Conservation (phyloP, 2,797 vertebrate genomes). For the Rhinella marina region DNA sequence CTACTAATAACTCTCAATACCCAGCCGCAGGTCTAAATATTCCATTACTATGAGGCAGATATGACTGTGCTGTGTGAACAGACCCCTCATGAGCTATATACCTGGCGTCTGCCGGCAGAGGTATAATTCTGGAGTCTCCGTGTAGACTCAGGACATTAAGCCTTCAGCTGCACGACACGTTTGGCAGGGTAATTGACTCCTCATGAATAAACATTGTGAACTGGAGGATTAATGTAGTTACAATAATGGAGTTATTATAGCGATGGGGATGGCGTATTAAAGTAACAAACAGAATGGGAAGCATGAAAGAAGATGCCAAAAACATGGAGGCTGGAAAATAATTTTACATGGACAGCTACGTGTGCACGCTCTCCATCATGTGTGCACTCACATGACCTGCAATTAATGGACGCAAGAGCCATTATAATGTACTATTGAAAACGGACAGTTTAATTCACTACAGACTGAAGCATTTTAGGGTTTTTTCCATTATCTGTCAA, state of each 20-base stretch:
- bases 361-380: background rate
- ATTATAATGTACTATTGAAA: background rate
- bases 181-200: conserved; percentile 31
- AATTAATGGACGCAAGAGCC: background rate
- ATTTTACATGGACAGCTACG: conserved; percentile 28
- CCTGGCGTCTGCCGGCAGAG: background rate
- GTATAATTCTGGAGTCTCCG: background rate
- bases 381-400: background rate
- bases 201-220: conserved; percentile 58
- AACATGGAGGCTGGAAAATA: conserved; percentile 36
- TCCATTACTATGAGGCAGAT: background rate
- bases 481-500: no score
- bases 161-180: conserved; percentile 28
- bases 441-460: background rate
- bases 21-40: background rate
- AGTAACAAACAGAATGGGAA: conserved; percentile 44
- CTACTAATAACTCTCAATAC: background rate
- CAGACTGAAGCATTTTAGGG: background rate
- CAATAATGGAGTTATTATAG: conserved; percentile 60
- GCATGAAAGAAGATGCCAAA: conserved; percentile 29
- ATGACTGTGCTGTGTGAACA: background rate
- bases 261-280: conserved; percentile 31
- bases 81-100: no score
- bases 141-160: conserved; percentile 18
- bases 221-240: conserved; percentile 54